Evolutionary conservation across 2,797 vertebrate genomes (phyloP).

Genomic region (Amblyopsis hoosieri): DNA sequence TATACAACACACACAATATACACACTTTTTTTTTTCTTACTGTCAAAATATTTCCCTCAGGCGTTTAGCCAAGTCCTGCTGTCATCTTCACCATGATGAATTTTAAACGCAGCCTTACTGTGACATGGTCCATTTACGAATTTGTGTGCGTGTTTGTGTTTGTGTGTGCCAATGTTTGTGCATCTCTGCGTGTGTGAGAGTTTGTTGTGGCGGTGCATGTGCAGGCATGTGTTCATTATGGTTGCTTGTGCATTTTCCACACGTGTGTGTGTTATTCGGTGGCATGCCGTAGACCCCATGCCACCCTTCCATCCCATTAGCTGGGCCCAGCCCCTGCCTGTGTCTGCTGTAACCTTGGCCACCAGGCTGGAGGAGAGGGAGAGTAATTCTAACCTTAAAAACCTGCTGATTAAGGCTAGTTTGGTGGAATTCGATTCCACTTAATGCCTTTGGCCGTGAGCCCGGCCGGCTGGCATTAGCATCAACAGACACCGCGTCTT

Average conservation of each 20-base stretch:
- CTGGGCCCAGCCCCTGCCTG: constrained; percentile 80
- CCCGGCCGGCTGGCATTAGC: constrained; percentile 92
- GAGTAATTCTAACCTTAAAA: constrained; percentile 99
- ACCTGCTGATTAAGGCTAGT: constrained; percentile 99
- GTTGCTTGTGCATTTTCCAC: constrained; percentile 12
- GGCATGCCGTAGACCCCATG: constrained; percentile 60
- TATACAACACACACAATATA: constrained; percentile 11
- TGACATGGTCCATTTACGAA: constrained; percentile 24
- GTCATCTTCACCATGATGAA: constrained; percentile 20
- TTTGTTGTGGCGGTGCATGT: background rate
- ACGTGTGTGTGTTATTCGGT: constrained; percentile 27
- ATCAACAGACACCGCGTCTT: constrained; percentile 86
- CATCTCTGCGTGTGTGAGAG: background rate
- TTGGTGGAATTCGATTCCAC: constrained; percentile 98
- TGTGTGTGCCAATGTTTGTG: background rate
- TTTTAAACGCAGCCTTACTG: constrained; percentile 25
- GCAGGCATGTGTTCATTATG: constrained; percentile 10
- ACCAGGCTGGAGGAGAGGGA: constrained; percentile 88
- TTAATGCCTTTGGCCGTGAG: constrained; percentile 94
- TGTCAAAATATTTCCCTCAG: constrained; percentile 9
- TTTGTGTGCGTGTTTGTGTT: background rate
- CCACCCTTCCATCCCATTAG: constrained; percentile 71
- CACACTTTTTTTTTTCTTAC: constrained; percentile 15
- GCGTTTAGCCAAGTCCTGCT: constrained; percentile 8
- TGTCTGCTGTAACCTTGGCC: constrained; percentile 98